These are phyloP conservation scores for Sebastes umbrosus DNA, from an alignment of 2,797 vertebrate genomes.

Conservation along the genomic window DNA sequence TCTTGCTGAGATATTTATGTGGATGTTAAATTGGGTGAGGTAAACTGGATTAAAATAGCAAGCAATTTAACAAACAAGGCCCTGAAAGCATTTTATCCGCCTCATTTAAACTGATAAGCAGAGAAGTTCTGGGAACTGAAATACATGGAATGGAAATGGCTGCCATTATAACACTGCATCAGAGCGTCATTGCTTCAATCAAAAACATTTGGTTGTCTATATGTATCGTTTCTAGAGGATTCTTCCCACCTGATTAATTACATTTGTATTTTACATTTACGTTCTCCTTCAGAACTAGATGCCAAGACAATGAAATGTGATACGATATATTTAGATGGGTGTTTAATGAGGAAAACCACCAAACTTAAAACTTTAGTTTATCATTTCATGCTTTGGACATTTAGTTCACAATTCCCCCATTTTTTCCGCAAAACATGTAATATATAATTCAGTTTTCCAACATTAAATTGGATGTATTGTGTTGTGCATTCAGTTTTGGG, in stretches of 20 bases:
- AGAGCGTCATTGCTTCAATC: neutral
- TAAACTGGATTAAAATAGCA: conserved; percentile 21
- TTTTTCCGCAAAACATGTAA: neutral
- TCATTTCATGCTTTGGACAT: neutral
- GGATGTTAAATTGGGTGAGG: conserved; percentile 5
- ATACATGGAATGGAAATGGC: neutral
- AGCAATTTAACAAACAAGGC: conserved; percentile 5
- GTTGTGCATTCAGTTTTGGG: no score
- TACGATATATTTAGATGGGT: neutral
- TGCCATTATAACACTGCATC: neutral
- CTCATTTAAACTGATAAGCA: conserved; percentile 4
- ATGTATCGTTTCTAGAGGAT: neutral
- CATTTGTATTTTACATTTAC: neutral
- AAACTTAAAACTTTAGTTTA: neutral
- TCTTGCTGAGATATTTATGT: conserved; percentile 8
- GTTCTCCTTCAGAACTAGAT: neutral
- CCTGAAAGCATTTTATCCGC: conserved; percentile 9
- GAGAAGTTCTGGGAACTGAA: neutral
- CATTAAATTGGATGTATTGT: neutral
- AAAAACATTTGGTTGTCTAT: neutral
- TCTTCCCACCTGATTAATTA: neutral
- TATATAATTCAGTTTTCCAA: neutral
- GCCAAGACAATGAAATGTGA: neutral
- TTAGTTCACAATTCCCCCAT: neutral
- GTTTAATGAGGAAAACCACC: neutral